Evolutionary conservation across 2,797 vertebrate species (phyloP), one percentile per base, ranked within the genome.

Genomic region (Chiloscyllium punctatum): DNA sequence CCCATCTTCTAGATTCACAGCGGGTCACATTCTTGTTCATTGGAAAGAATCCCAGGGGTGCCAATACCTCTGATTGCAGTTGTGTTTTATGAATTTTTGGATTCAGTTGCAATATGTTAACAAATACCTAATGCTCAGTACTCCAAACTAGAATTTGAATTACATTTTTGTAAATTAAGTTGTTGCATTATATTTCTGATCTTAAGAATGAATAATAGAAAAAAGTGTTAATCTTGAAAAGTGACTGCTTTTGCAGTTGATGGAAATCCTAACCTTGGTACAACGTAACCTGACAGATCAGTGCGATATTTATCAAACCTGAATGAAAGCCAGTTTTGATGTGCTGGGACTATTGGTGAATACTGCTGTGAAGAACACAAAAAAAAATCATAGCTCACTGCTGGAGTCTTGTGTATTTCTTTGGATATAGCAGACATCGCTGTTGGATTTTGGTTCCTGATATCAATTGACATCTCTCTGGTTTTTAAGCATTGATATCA

Each of bases 341-440:
- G 94, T 95, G 94, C 51, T 3, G 25, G 48, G 48, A 15, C 33
- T 95, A 71, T 94, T 72, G 68, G 23, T 94, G 92, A 74, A 15
- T 33, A 72, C 94, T 94, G 94, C 69, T 95, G 69, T 74, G 94
- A 77, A 95, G 74, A 48, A 95, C 94, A 95, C 62, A 92, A 74
- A 94, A 51, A 48, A 94, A 48, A 94, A 72, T 53, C 94, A 74
- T 95, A 30, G 69, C 71, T 95, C 94, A 51, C 94, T 74, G 69
- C 94, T 77, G 94, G 94, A 16, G 94, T 16, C 94, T 72, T 48
- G 94, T 48, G 27, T 51, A 77, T 30, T 74, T 53, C 48, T 95
- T 51, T 33, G 42, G 90, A 92, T 16, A 68, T 42, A 25, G 90
- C 90, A 69, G 90, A 92, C 62, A 69, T 42, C 62, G 7, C 90